A percentile compares a stretch with the other conserved stretches of the same genome.
These are phyloP conservation scores for Hippocampus kuda DNA, from an alignment of 2,797 vertebrate genomes.

Conservation along the genomic window DNA sequence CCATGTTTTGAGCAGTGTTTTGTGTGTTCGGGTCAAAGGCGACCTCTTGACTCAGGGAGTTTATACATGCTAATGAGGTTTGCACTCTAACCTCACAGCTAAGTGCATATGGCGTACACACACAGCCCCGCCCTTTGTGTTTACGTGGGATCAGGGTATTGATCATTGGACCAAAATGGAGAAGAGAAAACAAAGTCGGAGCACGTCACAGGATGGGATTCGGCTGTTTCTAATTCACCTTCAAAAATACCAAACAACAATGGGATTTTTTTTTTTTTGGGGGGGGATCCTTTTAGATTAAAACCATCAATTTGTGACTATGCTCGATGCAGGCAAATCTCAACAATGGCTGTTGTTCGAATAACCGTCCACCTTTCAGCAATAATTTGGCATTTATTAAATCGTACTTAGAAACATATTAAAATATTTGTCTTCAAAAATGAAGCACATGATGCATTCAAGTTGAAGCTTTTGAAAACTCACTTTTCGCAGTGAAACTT, in stretches of 20 bases:
- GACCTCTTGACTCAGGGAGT: constrained; percentile 59
- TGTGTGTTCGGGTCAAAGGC: constrained; percentile 58
- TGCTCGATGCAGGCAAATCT: not conserved
- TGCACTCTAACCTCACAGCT: constrained; percentile 55
- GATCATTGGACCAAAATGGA: constrained; percentile 30
- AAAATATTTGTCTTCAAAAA: not conserved
- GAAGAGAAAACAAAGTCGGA: constrained; percentile 5
- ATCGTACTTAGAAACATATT: not conserved
- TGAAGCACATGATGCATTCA: constrained; percentile 33
- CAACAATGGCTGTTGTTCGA: not conserved
- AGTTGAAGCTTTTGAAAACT: constrained; percentile 68
- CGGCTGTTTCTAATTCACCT: not conserved
- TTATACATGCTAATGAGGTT: constrained; percentile 66
- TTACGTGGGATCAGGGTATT: constrained; percentile 42
- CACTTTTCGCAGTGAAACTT: constrained; percentile 66
- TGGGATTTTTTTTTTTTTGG: not conserved
- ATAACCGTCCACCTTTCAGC: not conserved
- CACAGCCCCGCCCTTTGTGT: constrained; percentile 34
- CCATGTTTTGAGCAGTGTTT: constrained; percentile 51
- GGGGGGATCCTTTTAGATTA: not conserved
- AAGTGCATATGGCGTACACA: constrained; percentile 53
- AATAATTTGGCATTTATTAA: not conserved
- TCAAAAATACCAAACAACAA: not conserved
- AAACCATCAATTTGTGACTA: not conserved
- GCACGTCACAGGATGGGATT: not conserved